Percentiles rank a stretch among this genome's conserved stretches.
phyloP scores from a whole-genome alignment of 1,140 invertebrate genomes.

The Andricus grossulariae region DNA sequence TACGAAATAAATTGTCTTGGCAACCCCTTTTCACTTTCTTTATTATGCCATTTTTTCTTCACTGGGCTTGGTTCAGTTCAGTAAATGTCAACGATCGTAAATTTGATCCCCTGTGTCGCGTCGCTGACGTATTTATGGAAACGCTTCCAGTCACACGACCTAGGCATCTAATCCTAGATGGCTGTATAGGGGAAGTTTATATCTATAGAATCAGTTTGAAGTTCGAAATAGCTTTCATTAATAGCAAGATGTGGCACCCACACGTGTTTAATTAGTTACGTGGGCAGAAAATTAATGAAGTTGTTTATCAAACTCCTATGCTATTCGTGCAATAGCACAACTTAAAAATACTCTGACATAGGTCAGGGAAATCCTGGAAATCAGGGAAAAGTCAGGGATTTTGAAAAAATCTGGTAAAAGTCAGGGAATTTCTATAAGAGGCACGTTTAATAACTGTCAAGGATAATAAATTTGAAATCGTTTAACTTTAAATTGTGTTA shows the following conservation, averaged over 20 bases:
- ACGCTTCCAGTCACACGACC: background rate
- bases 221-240: constrained; percentile 9
- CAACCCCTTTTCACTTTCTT: background rate
- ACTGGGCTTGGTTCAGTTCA: background rate
- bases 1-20: background rate
- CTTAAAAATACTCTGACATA: background rate
- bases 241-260: background rate
- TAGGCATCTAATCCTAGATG: constrained; percentile 10
- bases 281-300: constrained; percentile 9
- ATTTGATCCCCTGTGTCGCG: background rate
- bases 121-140: background rate
- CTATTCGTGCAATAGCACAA: background rate
- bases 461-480: too few species aligned
- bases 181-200: background rate
- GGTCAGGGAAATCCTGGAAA: too few species aligned
- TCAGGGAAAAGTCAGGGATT: too few species aligned
- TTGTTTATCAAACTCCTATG: constrained; percentile 1
- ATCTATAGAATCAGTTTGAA: constrained; percentile 18
- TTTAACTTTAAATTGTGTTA: too few species aligned
- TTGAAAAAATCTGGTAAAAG: too few species aligned
- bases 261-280: constrained; percentile 6
- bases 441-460: too few species aligned
- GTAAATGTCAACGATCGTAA: constrained; percentile 5
- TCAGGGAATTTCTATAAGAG: too few species aligned
- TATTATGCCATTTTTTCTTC: background rate